Evolutionary conservation across 2,113 vertebrate species (phyloP).

Genomic region (Heliornis fulica): DNA sequence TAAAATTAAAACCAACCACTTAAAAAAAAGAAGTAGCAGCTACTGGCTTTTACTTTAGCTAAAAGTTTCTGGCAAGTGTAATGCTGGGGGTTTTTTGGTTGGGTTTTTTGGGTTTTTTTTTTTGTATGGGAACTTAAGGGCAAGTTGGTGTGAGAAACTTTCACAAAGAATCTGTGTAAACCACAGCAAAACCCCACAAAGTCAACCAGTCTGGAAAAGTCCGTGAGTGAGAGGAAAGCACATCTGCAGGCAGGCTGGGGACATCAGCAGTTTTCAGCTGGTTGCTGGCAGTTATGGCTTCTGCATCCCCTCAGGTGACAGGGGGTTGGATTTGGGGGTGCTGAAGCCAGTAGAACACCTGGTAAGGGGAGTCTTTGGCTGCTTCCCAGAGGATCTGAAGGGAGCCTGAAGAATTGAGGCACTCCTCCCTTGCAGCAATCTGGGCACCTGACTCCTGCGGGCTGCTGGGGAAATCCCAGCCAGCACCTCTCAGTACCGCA

Average conservation of each 20-base stretch:
- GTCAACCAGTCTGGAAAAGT: conserved; percentile 48
- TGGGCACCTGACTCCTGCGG: conserved; percentile 19
- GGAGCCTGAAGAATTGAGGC: background rate
- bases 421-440: background rate
- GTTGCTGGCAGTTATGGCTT: background rate
- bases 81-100: background rate
- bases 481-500: background rate
- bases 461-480: conserved; percentile 43
- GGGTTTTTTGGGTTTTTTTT: background rate
- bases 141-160: conserved; percentile 58
- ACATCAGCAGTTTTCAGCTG: conserved; percentile 33
- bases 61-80: conserved; percentile 1
- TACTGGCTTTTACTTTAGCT: conserved; percentile 31
- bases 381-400: background rate
- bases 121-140: conserved; percentile 6
- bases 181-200: conserved; percentile 49
- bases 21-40: background rate
- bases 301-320: background rate
- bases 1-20: conserved; percentile 46
- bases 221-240: background rate
- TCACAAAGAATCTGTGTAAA: conserved; percentile 42
- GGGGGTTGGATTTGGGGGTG: background rate
- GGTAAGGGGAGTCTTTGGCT: background rate
- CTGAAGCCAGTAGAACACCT: conserved; percentile 6
- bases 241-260: conserved; percentile 52